phyloP scores from a whole-genome alignment of 2,113 vertebrate genomes.

The Vireo altiloquus region DNA sequence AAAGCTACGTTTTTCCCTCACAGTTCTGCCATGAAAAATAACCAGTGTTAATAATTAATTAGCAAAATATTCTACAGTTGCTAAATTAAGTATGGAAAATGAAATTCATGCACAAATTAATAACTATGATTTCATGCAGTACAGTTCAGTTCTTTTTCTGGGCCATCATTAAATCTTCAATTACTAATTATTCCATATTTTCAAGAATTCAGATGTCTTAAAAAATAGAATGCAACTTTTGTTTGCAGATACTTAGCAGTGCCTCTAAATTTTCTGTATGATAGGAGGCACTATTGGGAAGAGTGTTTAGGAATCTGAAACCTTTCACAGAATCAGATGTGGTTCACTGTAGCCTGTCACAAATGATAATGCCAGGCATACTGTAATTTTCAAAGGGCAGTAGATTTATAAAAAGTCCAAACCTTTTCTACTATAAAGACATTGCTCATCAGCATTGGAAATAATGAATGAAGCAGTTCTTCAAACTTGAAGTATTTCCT shows the following conservation, averaged over 20 bases:
- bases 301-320: conserved; percentile 1
- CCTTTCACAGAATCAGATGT: not conserved
- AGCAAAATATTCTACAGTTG: conserved; percentile 54
- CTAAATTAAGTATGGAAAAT: conserved; percentile 28
- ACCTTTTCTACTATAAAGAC: not conserved
- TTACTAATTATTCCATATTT: conserved; percentile 48
- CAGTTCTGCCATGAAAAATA: conserved; percentile 34
- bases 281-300: conserved; percentile 21
- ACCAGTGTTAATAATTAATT: conserved; percentile 56
- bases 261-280: not conserved
- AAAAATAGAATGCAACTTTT: conserved; percentile 44
- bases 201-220: conserved; percentile 46
- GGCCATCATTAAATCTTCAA: conserved; percentile 54
- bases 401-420: not conserved
- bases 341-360: not conserved
- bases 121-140: conserved; percentile 46
- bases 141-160: conserved; percentile 41
- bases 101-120: conserved; percentile 35
- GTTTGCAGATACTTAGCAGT: conserved; percentile 15
- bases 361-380: not conserved
- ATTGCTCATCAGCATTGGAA: not conserved
- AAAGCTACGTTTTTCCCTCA: conserved; percentile 15
- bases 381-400: not conserved
- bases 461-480: conserved; percentile 1
- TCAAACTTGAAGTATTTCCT: not conserved